A percentile compares a stretch with the other conserved stretches of the same genome.
phyloP scores from a whole-genome alignment of 2,888 invertebrate genomes.

The Eupithecia pulchellata region DNA sequence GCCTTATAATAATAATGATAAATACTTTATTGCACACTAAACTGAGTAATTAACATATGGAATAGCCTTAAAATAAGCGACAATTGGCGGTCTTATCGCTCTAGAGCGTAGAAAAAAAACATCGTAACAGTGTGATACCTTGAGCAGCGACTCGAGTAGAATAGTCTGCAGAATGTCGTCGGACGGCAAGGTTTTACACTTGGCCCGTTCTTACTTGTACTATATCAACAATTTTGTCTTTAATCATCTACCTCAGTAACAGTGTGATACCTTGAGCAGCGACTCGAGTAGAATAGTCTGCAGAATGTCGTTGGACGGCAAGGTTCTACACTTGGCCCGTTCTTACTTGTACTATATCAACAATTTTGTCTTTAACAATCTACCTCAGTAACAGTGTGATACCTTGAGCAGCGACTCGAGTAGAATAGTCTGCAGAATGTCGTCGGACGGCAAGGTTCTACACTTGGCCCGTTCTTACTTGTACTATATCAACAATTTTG shows the following conservation, averaged over 20 bases:
- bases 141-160: constrained; percentile 95
- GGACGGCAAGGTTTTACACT: background rate
- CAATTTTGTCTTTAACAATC: too few species aligned
- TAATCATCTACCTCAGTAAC: background rate
- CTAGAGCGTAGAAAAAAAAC: too few species aligned
- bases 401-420: constrained; percentile 97
- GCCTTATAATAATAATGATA: too few species aligned
- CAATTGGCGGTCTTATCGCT: too few species aligned
- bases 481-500: background rate
- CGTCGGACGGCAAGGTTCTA: too few species aligned
- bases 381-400: constrained; percentile 69
- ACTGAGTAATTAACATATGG: too few species aligned
- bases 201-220: background rate
- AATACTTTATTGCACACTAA: too few species aligned
- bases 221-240: background rate
- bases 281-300: constrained; percentile 97
- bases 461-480: background rate
- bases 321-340: background rate
- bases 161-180: too few species aligned
- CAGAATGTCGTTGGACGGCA: too few species aligned
- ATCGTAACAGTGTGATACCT: constrained; percentile 90
- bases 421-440: too few species aligned
- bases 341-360: background rate
- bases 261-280: constrained; percentile 93
- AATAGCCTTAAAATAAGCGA: too few species aligned